A percentile compares a stretch with the other conserved stretches of the same genome.
These are phyloP conservation scores for Leuctra nigra DNA, from an alignment of 2,888 invertebrate species.

Conservation along the genomic window DNA sequence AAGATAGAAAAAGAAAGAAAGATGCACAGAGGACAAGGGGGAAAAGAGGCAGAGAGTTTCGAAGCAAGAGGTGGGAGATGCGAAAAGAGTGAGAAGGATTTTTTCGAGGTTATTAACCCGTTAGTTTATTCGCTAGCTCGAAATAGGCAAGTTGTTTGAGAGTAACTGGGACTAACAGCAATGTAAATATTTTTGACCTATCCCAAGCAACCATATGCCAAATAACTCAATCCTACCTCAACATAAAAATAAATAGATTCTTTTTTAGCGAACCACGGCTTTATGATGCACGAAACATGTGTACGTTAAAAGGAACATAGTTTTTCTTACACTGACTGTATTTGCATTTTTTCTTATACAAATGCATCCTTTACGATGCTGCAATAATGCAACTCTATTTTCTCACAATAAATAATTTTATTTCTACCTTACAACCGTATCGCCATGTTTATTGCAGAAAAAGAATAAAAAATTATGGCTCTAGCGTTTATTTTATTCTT, in stretches of 20 bases:
- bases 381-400: too few species aligned
- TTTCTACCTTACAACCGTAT: too few species aligned
- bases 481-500: too few species aligned
- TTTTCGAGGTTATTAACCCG: slow-evolving; percentile 16
- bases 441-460: too few species aligned
- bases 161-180: slow-evolving; percentile 2
- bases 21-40: not conserved
- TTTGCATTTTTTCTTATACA: too few species aligned
- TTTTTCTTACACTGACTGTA: too few species aligned
- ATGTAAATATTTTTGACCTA: slow-evolving; percentile 18
- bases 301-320: too few species aligned
- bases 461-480: too few species aligned
- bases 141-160: slow-evolving; percentile 9
- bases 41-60: not conserved
- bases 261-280: too few species aligned
- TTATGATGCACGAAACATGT: too few species aligned
- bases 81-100: slow-evolving; percentile 8
- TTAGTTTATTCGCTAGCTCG: slow-evolving; percentile 13
- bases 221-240: slow-evolving; percentile 11
- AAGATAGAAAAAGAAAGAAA: not conserved
- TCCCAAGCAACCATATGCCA: slow-evolving; percentile 16
- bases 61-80: slow-evolving; percentile 1
- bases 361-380: too few species aligned
- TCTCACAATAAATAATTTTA: too few species aligned
- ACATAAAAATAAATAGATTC: slow-evolving; percentile 1